Conservation (phyloP, 2,797 vertebrate species). For the Myioborus melanocephalus region DNA sequence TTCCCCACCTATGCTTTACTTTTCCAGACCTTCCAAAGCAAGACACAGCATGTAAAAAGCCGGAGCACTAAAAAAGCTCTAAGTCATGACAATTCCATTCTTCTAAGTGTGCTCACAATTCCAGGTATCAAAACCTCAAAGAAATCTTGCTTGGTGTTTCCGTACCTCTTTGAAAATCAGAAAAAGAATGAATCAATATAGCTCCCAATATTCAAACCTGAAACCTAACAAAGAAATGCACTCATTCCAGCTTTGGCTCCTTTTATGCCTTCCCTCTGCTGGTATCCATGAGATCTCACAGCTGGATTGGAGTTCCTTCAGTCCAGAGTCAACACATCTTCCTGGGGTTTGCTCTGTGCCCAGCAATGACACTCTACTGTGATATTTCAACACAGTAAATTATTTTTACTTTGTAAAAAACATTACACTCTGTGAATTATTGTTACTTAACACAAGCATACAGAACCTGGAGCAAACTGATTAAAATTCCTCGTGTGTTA, state of each 20-base stretch:
- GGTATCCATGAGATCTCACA: not conserved
- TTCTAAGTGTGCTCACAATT: not conserved
- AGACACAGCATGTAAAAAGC: not conserved
- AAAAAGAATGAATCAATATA: not conserved
- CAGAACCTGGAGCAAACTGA: not conserved
- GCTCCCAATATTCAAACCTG: not conserved
- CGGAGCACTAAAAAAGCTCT: not conserved
- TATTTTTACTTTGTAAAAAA: too few relatives aligned
- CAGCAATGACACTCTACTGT: not conserved
- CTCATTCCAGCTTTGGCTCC: not conserved
- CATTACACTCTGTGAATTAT: not conserved
- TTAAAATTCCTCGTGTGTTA: not conserved
- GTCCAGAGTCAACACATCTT: not conserved
- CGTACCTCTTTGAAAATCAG: not conserved
- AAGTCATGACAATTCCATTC: not conserved
- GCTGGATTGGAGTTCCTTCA: not conserved
- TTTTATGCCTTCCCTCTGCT: not conserved
- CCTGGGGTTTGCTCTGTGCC: not conserved
- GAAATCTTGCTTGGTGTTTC: accelerated
- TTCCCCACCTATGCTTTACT: not conserved
- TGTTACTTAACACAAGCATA: not conserved
- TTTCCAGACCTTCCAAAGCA: not conserved
- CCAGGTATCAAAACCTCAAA: not conserved
- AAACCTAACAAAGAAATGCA: not conserved
- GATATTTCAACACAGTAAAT: not conserved